Conservation (phyloP, 2,888 invertebrate species). For the Apamea sordens region DNA sequence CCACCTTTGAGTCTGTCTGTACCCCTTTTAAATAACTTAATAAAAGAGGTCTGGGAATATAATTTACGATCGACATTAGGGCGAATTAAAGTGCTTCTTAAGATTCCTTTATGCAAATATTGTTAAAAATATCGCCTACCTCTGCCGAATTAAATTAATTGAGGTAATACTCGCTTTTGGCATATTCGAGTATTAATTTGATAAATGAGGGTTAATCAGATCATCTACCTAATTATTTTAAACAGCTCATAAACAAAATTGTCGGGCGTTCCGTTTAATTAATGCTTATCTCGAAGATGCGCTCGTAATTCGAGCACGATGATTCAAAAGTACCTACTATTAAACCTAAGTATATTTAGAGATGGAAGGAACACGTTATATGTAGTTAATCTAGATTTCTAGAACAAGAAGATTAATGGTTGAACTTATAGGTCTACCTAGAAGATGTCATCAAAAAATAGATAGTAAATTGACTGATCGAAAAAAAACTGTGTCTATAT, state of each 20-base stretch:
- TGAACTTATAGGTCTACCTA: neutral
- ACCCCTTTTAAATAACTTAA: slow-evolving; percentile 80
- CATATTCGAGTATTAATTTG: slow-evolving; percentile 80
- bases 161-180: slow-evolving; percentile 80
- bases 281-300: slow-evolving; percentile 65
- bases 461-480: neutral
- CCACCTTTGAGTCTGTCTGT: slow-evolving; percentile 37
- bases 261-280: slow-evolving; percentile 66
- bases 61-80: slow-evolving; percentile 81
- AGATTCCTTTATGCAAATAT: slow-evolving; percentile 87
- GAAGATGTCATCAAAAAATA: slow-evolving; percentile 4
- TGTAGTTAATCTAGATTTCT: neutral
- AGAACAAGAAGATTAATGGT: slow-evolving; percentile 9
- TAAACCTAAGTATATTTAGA: slow-evolving; percentile 8
- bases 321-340: slow-evolving; percentile 30
- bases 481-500: slow-evolving; percentile 1
- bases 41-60: slow-evolving; percentile 76
- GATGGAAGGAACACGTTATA: slow-evolving; percentile 16
- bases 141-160: slow-evolving; percentile 82
- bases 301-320: slow-evolving; percentile 29
- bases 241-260: slow-evolving; percentile 77
- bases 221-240: slow-evolving; percentile 84
- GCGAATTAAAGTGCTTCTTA: slow-evolving; percentile 85
- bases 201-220: slow-evolving; percentile 84
- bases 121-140: slow-evolving; percentile 78